phyloP scores from a whole-genome alignment of 2,113 vertebrate genomes.

The Redunca redunca region DNA sequence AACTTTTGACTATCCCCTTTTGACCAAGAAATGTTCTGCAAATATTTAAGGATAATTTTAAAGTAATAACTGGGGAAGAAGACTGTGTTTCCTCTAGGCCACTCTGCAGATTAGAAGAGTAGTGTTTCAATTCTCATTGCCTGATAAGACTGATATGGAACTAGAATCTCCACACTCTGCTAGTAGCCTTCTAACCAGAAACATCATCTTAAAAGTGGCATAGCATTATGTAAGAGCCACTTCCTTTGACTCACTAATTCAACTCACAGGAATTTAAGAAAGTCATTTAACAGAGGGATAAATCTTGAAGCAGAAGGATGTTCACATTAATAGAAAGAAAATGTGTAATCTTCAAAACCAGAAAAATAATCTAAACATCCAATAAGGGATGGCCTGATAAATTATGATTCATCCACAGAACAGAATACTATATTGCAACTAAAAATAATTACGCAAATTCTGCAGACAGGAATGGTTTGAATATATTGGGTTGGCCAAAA shows the following conservation, averaged over 20 bases:
- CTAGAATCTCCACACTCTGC: neutral
- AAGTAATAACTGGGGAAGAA: neutral
- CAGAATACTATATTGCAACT: neutral
- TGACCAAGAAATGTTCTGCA: neutral
- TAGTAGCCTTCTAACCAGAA: neutral
- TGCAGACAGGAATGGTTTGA: neutral
- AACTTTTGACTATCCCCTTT: neutral
- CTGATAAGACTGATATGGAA: neutral
- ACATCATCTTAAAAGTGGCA: neutral
- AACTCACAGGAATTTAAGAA: conserved; percentile 11
- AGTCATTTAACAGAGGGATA: neutral
- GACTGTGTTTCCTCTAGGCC: neutral
- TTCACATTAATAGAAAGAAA: conserved; percentile 9
- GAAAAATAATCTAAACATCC: conserved; percentile 20
- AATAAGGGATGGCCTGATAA: neutral
- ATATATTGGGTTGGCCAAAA: neutral
- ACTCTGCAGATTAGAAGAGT: neutral
- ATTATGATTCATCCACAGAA: neutral
- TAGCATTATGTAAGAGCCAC: neutral
- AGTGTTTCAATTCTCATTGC: conserved; percentile 5
- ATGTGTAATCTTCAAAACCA: neutral
- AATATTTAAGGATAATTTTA: conserved; percentile 15
- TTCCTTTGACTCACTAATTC: conserved; percentile 7
- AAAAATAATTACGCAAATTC: neutral
- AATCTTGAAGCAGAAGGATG: neutral